Percentiles rank a stretch among this genome's conserved stretches.
Conservation (phyloP, 2,888 invertebrate species). For the Platerodrilus igneus region DNA sequence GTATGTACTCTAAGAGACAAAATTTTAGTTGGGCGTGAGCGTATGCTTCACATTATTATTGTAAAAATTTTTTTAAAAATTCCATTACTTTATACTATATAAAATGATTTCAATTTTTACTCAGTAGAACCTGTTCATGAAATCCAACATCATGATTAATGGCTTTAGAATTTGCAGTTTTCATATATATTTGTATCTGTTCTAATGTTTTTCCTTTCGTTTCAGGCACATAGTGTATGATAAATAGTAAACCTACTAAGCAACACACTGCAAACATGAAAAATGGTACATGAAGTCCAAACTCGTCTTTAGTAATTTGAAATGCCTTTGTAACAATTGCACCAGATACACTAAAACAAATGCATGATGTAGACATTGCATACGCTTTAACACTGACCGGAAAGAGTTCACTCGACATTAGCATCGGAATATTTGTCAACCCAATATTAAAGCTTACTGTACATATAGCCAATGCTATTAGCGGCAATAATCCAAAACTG, state of each 20-base stretch:
- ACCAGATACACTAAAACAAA: constrained; percentile 47
- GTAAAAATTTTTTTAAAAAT: too few species aligned
- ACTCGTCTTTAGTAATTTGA: constrained; percentile 51
- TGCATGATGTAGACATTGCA: too few species aligned
- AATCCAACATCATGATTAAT: too few species aligned
- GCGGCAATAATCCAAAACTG: too few species aligned
- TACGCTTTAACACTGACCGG: constrained; percentile 51
- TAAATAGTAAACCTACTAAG: constrained; percentile 58
- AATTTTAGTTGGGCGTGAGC: too few species aligned
- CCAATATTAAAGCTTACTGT: constrained; percentile 49
- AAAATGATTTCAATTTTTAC: too few species aligned
- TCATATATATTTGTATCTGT: too few species aligned
- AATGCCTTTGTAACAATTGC: constrained; percentile 47
- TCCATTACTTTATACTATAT: too few species aligned
- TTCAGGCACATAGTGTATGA: constrained; percentile 59
- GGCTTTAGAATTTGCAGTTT: too few species aligned
- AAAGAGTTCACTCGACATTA: constrained; percentile 51
- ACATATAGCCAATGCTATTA: constrained; percentile 46
- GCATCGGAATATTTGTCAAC: constrained; percentile 49
- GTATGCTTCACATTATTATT: too few species aligned
- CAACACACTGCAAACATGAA: constrained; percentile 61
- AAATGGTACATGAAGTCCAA: constrained; percentile 61
- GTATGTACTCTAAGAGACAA: too few species aligned
- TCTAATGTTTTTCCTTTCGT: constrained; percentile 67
- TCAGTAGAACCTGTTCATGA: too few species aligned